A percentile compares a stretch with the other conserved stretches of the same genome.
These are phyloP conservation scores for Ondatra zibethicus DNA, from an alignment of 2,113 vertebrate species.

Conservation along the genomic window DNA sequence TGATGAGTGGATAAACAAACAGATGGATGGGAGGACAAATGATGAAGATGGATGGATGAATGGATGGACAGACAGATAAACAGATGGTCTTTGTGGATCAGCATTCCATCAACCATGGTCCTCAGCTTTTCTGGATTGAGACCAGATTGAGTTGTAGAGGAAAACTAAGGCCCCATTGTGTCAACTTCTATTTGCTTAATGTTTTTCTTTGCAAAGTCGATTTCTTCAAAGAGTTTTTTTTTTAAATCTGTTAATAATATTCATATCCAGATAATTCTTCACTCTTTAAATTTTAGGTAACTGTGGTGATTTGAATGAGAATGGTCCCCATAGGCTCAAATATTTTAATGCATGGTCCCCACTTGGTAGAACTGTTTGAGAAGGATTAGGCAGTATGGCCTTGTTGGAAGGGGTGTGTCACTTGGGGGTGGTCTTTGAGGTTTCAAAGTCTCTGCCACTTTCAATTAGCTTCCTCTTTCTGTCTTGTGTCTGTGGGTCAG, in stretches of 20 bases:
- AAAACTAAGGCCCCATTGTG: neutral
- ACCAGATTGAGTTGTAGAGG: neutral
- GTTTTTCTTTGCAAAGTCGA: constrained; percentile 18
- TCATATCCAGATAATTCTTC: constrained; percentile 55
- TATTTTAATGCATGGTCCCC: neutral
- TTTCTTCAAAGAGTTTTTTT: constrained; percentile 41
- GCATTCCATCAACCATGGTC: neutral
- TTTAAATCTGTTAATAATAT: neutral
- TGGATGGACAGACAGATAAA: neutral
- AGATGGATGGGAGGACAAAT: neutral
- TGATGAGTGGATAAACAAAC: neutral
- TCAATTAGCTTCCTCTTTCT: neutral
- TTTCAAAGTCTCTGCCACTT: neutral
- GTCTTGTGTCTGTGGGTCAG: neutral
- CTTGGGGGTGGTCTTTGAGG: neutral
- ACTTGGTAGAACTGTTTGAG: neutral
- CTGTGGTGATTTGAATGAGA: neutral
- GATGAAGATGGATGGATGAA: neutral
- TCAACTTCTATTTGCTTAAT: neutral
- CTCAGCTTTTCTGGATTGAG: neutral
- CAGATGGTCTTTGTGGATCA: neutral
- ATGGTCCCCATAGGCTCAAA: neutral
- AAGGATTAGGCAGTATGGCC: neutral
- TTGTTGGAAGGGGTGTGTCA: neutral
- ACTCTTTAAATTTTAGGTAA: neutral